A percentile compares a stretch with the other conserved stretches of the same genome.
These are phyloP conservation scores for Bimastos eiseni DNA, from an alignment of 2,888 invertebrate genomes.

Conservation along the genomic window DNA sequence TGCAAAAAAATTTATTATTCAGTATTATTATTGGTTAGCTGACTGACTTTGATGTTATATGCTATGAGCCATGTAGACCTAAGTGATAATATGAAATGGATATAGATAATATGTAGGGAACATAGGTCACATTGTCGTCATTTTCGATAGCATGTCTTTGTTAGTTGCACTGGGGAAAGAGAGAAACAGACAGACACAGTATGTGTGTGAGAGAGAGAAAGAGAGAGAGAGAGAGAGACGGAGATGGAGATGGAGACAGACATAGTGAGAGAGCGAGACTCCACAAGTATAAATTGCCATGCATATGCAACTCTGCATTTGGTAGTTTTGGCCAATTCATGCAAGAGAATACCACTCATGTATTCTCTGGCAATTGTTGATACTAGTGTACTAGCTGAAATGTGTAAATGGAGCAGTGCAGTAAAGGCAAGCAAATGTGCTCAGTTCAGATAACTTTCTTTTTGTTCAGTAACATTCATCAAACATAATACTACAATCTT, in stretches of 20 bases:
- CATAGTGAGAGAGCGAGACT: conserved; percentile 35
- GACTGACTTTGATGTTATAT: neutral
- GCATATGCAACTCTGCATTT: neutral
- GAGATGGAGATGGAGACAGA: conserved; percentile 32
- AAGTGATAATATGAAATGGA: neutral
- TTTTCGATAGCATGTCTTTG: neutral
- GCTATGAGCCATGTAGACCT: neutral
- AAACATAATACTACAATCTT: too few relatives aligned
- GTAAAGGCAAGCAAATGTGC: neutral
- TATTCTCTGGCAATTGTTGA: too few relatives aligned
- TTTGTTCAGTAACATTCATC: neutral
- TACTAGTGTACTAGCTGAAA: neutral
- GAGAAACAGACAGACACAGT: neutral
- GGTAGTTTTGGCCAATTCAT: neutral
- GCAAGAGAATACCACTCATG: too few relatives aligned
- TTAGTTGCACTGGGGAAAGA: neutral
- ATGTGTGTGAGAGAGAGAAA: neutral
- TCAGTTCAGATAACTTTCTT: neutral
- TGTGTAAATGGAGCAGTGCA: neutral
- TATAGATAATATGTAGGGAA: too few relatives aligned
- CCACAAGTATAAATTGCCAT: neutral
- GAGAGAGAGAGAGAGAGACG: too few relatives aligned
- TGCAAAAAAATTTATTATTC: neutral
- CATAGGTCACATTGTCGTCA: neutral
- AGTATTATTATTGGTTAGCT: neutral